Percentiles rank a stretch among this genome's conserved stretches.
Conservation (phyloP, 2,888 invertebrate species). For the Ariolimax columbianus region DNA sequence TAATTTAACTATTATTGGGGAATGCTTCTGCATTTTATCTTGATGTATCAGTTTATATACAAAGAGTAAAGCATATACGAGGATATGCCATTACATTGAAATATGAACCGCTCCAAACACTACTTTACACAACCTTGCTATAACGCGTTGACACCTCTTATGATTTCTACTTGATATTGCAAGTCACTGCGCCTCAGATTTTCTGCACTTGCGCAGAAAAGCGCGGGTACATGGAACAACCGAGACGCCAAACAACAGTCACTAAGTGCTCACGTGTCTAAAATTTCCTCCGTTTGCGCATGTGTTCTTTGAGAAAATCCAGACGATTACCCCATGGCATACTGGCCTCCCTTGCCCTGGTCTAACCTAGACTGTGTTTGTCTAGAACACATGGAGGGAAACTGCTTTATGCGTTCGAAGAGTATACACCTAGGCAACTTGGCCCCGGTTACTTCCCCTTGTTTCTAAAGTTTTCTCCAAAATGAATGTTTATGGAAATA, state of each 20-base stretch:
- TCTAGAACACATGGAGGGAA: background rate
- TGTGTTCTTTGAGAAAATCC: background rate
- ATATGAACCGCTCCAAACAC: background rate
- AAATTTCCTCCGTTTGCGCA: background rate
- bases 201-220: background rate
- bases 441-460: background rate
- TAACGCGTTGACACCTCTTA: background rate
- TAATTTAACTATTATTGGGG: background rate
- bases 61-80: background rate
- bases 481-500: background rate
- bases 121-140: background rate
- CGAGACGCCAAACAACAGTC: background rate
- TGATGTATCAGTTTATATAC: background rate
- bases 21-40: background rate
- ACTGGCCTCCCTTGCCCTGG: background rate
- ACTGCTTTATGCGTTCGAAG: background rate
- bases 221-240: background rate
- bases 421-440: background rate
- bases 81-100: background rate
- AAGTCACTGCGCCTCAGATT: slow-evolving; percentile 17
- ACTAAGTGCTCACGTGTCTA: background rate
- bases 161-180: background rate
- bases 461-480: background rate
- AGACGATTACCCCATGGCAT: background rate
- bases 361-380: slow-evolving; percentile 7